A percentile compares a stretch with the other conserved stretches of the same genome.
Evolutionary conservation across 2,797 vertebrate genomes (phyloP).

Genomic region (Dendrocincla tyrannina): DNA sequence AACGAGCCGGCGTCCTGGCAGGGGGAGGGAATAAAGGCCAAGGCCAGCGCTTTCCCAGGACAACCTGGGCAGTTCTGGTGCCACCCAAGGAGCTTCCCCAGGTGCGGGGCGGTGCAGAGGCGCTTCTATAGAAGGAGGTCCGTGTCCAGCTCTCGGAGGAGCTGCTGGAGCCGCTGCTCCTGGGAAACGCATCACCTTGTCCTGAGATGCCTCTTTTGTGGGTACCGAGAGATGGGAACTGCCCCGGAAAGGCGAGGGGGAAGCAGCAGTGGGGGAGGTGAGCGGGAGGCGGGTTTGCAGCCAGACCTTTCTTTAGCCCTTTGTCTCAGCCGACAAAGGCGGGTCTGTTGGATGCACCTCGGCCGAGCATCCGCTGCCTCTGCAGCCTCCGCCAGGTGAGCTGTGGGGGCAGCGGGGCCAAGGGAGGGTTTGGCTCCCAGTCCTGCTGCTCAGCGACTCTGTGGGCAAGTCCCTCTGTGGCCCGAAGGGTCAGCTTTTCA

Average conservation of each 20-base stretch:
- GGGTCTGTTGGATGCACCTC: conserved; percentile 51
- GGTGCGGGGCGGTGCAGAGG: not conserved
- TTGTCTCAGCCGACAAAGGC: conserved; percentile 59
- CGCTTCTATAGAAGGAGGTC: not conserved
- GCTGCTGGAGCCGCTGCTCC: not conserved
- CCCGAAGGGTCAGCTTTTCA: not conserved
- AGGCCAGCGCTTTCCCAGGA: not conserved
- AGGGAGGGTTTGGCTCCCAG: not conserved
- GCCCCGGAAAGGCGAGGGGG: not conserved
- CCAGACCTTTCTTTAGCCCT: conserved; percentile 52
- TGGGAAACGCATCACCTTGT: not conserved
- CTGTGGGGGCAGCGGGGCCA: not conserved
- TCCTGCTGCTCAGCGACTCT: not conserved
- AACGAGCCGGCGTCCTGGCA: not conserved
- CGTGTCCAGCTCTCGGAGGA: not conserved
- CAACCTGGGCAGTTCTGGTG: not conserved
- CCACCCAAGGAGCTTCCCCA: not conserved
- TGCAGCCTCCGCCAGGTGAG: conserved; percentile 44
- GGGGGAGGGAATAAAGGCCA: not conserved
- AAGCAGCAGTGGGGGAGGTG: not conserved
- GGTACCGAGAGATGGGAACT: not conserved
- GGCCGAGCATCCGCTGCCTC: not conserved
- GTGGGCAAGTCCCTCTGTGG: not conserved
- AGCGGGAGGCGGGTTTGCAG: not conserved
- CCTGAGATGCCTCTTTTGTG: not conserved